Percentiles rank a stretch among this genome's conserved stretches.
phyloP scores from a whole-genome alignment of 2,888 invertebrate genomes.

The Cancer borealis region DNA sequence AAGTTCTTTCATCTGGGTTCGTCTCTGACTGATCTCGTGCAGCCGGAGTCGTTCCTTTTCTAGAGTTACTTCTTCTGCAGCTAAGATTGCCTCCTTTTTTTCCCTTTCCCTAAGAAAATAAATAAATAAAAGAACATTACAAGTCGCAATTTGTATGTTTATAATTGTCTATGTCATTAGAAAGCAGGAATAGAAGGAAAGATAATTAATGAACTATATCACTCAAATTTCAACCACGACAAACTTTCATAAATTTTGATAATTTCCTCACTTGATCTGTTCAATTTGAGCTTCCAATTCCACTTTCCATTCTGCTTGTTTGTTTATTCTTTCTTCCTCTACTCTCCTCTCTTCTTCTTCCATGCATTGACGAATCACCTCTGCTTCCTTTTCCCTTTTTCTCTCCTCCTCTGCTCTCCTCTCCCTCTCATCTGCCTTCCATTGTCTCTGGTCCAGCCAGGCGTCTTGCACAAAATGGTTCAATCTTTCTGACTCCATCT shows the following conservation, averaged over 20 bases:
- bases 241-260: neutral
- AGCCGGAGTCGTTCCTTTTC: conserved; percentile 61
- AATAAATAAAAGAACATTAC: neutral
- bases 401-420: conserved; percentile 58
- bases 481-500: conserved; percentile 76
- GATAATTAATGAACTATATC: neutral
- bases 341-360: conserved; percentile 69
- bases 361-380: conserved; percentile 25
- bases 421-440: conserved; percentile 74
- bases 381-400: conserved; percentile 59
- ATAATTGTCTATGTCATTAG: neutral
- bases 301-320: conserved; percentile 70
- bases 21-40: conserved; percentile 67
- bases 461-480: conserved; percentile 74
- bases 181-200: neutral
- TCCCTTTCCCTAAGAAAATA: conserved; percentile 51
- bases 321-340: conserved; percentile 60
- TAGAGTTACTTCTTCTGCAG: conserved; percentile 54
- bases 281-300: conserved; percentile 68
- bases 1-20: conserved; percentile 60
- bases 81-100: conserved; percentile 47
- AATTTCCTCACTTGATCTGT: conserved; percentile 59
- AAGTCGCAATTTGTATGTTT: neutral
- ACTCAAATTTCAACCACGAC: neutral
- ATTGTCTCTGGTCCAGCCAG: conserved; percentile 75